Percentiles rank a stretch among this genome's conserved stretches.
phyloP scores from a whole-genome alignment of 2,888 invertebrate genomes.

The Lysandra coridon region DNA sequence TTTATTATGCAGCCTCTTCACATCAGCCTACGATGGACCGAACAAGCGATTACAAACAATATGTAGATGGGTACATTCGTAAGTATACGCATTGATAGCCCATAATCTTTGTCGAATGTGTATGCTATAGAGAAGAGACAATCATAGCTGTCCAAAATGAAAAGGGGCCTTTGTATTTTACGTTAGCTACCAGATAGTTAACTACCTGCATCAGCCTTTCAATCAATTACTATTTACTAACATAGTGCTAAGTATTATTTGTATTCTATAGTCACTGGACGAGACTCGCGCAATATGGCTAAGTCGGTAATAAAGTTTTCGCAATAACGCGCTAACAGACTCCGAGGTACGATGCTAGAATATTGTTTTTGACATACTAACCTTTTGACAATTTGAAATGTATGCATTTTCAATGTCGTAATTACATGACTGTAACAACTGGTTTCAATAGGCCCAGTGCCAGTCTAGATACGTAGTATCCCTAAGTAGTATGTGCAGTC shows the following conservation, averaged over 20 bases:
- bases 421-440: neutral
- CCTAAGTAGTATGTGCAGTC: too few species aligned
- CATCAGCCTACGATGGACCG: too few species aligned
- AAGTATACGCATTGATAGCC: too few species aligned
- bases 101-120: too few species aligned
- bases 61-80: too few species aligned
- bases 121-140: too few species aligned
- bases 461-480: neutral
- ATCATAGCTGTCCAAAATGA: too few species aligned
- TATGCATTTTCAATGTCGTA: constrained; percentile 5
- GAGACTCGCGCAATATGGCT: neutral
- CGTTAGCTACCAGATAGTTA: neutral
- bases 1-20: too few species aligned
- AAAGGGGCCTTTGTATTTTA: neutral
- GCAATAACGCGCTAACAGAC: neutral
- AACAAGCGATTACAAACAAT: too few species aligned
- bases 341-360: neutral
- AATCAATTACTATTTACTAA: constrained; percentile 1
- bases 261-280: neutral
- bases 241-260: neutral
- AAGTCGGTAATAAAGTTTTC: constrained; percentile 6
- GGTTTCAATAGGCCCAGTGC: neutral
- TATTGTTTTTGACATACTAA: constrained; percentile 21
- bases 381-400: neutral
- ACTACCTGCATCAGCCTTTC: neutral